Percentiles rank a stretch among this genome's conserved stretches.
Conservation (phyloP, 2,888 invertebrate genomes). For the Lacanobia wlatinum region DNA sequence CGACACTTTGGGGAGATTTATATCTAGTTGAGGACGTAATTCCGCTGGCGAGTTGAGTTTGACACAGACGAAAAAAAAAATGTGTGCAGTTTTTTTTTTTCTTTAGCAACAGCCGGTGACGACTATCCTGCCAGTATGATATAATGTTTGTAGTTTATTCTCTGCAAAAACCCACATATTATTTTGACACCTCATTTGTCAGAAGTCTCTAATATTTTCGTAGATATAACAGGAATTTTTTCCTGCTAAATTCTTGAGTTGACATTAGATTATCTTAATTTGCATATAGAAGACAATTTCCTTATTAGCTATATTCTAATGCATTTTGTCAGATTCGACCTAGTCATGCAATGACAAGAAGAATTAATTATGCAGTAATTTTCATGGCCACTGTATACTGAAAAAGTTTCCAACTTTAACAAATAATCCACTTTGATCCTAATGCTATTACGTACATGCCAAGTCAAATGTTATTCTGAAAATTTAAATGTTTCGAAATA, state of each 20-base stretch:
- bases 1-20: too few relatives aligned
- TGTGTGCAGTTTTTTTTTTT: too few relatives aligned
- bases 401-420: slow-evolving; percentile 27
- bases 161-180: too few relatives aligned
- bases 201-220: slow-evolving; percentile 18
- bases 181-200: background rate
- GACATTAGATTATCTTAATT: slow-evolving; percentile 10
- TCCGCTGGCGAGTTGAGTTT: too few relatives aligned
- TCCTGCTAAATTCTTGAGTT: slow-evolving; percentile 16
- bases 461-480: background rate
- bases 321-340: slow-evolving; percentile 30
- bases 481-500: background rate
- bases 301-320: slow-evolving; percentile 16
- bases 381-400: slow-evolving; percentile 21
- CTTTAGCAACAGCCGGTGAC: too few relatives aligned
- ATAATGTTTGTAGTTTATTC: too few relatives aligned
- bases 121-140: too few relatives aligned
- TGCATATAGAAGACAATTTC: slow-evolving; percentile 21
- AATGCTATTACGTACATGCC: background rate
- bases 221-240: background rate
- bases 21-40: too few relatives aligned
- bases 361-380: slow-evolving; percentile 25
- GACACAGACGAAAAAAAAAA: too few relatives aligned
- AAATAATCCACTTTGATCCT: background rate
- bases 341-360: slow-evolving; percentile 30